A percentile compares a stretch with the other conserved stretches of the same genome.
These are phyloP conservation scores for Rattus norvegicus DNA, from an alignment of 2,113 vertebrate species.

Conservation along the genomic window DNA sequence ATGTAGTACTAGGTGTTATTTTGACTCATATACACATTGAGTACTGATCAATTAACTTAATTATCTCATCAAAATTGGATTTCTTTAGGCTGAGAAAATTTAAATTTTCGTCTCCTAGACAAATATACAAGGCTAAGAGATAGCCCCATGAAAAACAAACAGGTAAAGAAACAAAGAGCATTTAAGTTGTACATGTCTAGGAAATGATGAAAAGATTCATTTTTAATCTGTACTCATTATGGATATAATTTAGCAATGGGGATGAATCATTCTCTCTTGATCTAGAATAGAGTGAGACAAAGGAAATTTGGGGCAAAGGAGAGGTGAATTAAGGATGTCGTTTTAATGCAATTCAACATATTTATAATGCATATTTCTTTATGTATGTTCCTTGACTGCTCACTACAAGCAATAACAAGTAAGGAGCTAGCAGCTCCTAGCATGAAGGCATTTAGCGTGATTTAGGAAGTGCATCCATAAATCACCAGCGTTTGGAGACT, in stretches of 20 bases:
- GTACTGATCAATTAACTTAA: neutral
- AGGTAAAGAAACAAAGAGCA: neutral
- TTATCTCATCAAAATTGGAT: neutral
- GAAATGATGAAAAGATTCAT: neutral
- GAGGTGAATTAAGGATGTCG: neutral
- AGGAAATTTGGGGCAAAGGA: neutral
- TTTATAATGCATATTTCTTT: neutral
- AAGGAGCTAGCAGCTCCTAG: neutral
- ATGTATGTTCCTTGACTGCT: neutral
- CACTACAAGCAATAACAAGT: slow-evolving; percentile 36
- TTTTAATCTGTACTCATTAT: neutral
- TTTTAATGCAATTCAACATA: slow-evolving; percentile 8
- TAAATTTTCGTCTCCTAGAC: neutral
- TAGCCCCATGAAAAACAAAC: neutral
- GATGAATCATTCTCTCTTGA: neutral
- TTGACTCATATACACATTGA: neutral
- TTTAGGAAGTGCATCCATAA: slow-evolving; percentile 35
- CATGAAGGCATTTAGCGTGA: slow-evolving; percentile 31
- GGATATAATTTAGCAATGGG: neutral
- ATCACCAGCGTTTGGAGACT: neutral
- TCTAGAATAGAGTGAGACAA: neutral
- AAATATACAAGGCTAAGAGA: neutral
- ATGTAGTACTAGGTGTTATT: neutral
- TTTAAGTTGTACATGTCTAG: neutral
- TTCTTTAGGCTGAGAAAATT: neutral